Percentiles rank a stretch among this genome's conserved stretches.
phyloP scores from a whole-genome alignment of 92 coral and sea anemone species.

The Palythoa caribaeorum region DNA sequence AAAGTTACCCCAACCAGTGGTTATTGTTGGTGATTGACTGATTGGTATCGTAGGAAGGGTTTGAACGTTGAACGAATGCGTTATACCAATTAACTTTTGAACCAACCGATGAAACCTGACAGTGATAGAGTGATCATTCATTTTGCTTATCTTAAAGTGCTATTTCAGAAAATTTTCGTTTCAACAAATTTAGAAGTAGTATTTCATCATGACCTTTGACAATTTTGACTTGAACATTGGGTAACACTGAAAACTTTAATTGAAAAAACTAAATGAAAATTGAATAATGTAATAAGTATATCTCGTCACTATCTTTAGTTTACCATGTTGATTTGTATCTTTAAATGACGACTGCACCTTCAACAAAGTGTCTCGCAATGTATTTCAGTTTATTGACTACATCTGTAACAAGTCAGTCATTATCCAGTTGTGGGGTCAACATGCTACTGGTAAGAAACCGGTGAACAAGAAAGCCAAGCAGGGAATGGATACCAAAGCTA shows the following conservation, averaged over 20 bases:
- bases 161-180: too few species aligned
- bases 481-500: conserved; percentile 93
- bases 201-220: too few species aligned
- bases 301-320: background rate
- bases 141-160: too few species aligned
- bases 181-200: too few species aligned
- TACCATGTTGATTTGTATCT: background rate
- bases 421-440: conserved; percentile 91
- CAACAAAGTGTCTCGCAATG: background rate
- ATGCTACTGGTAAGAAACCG: conserved; percentile 80
- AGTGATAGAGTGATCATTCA: background rate
- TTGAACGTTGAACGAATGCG: too few species aligned
- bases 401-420: conserved; percentile 79
- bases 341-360: background rate
- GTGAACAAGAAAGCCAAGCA: conserved; percentile 86
- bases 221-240: background rate
- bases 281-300: too few species aligned
- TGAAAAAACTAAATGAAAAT: too few species aligned
- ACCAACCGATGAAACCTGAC: background rate
- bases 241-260: background rate
- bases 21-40: too few species aligned
- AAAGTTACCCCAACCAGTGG: too few species aligned
- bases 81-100: background rate
- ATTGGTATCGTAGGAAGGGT: too few species aligned
- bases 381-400: conserved; percentile 77